phyloP scores from a whole-genome alignment of 35 echinoderm and acorn worm genomes.

The Eucidaris tribuloides region DNA sequence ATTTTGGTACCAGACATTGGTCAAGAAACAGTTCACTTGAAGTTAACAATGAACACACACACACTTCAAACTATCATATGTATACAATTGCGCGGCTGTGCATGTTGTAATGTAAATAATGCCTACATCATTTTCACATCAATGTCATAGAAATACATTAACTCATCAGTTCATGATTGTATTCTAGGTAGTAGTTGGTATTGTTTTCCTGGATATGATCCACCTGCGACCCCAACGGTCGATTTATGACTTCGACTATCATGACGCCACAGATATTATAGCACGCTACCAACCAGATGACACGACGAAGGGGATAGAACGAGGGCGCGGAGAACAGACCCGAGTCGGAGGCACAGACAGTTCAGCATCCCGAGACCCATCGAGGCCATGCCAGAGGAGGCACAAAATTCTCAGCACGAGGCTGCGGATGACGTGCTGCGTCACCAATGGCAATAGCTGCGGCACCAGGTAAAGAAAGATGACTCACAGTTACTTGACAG shows the following conservation, averaged over 20 bases:
- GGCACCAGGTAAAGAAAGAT: conserved; percentile 1
- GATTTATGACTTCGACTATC: neutral
- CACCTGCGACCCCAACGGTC: neutral
- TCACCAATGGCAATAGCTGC: conserved; percentile 17
- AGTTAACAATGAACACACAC: too few species aligned
- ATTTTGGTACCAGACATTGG: too few species aligned
- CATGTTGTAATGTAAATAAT: too few species aligned
- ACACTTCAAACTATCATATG: too few species aligned
- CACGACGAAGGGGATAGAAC: neutral
- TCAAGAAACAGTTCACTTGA: too few species aligned
- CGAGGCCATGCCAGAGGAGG: neutral
- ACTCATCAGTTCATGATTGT: too few species aligned
- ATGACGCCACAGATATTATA: neutral
- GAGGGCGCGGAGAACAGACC: neutral
- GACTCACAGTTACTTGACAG: conserved; percentile 18
- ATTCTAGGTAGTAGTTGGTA: conserved; percentile 5
- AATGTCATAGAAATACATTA: too few species aligned
- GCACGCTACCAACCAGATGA: neutral
- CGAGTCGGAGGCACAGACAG: neutral
- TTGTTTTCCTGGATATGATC: neutral
- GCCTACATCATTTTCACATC: too few species aligned
- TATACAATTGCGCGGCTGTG: too few species aligned
- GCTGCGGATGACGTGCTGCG: neutral
- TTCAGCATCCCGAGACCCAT: neutral
- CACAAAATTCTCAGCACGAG: neutral